Evolutionary conservation across 2,888 invertebrate genomes (phyloP).

Genomic region (Lysandra bellargus): DNA sequence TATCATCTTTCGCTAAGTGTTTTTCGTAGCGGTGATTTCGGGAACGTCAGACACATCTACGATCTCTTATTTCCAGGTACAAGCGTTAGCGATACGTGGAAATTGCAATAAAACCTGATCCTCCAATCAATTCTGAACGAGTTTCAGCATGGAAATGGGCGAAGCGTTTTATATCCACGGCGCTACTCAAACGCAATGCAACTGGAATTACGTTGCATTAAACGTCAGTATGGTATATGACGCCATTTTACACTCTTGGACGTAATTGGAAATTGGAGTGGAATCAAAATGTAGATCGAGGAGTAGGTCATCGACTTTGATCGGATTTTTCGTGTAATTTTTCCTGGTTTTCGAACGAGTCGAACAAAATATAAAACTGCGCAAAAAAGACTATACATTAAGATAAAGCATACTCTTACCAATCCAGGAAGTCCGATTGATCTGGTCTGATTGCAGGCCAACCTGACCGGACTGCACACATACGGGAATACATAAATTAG

Average conservation of each 20-base stretch:
- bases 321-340: too few relatives aligned
- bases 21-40: conserved; percentile 17
- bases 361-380: too few relatives aligned
- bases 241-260: conserved; percentile 10
- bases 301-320: neutral
- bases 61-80: conserved; percentile 21
- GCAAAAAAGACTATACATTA: too few relatives aligned
- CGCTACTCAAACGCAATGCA: conserved; percentile 24
- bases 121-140: conserved; percentile 31
- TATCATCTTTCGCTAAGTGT: neutral
- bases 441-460: too few relatives aligned
- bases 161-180: conserved; percentile 25
- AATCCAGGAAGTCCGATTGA: too few relatives aligned
- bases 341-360: too few relatives aligned
- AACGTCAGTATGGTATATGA: neutral
- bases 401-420: too few relatives aligned
- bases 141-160: conserved; percentile 26
- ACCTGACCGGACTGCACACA: too few relatives aligned
- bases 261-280: conserved; percentile 13
- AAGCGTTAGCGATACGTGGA: conserved; percentile 26
- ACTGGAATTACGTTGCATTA: conserved; percentile 25
- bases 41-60: conserved; percentile 10
- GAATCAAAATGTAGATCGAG: neutral
- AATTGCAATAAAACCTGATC: conserved; percentile 31
- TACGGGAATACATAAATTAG: too few relatives aligned